Evolutionary conservation across 2,797 vertebrate species (phyloP), one percentile per base, ranked within the genome.

Genomic region (Neoniphon sammara): DNA sequence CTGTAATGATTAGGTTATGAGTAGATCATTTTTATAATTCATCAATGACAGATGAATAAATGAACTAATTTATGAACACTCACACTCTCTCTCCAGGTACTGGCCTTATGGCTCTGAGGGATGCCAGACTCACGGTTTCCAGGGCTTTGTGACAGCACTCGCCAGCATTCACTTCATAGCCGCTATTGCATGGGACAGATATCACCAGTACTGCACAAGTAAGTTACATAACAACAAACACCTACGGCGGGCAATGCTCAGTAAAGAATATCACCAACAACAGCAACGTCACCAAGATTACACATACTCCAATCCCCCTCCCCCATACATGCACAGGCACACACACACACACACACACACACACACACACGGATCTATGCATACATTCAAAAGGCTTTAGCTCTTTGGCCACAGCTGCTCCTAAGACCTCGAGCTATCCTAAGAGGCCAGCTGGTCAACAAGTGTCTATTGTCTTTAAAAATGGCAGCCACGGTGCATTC

Each of bases 111-210:
- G 97, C 66, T 95, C 96, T 0, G 94, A 97, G 0, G 96, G 97
- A 44, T 99, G 97, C 80, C 97, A 97, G 87, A 94, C 94, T 42
- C 97, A 98, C 9, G 97, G 97, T 31, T 99, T 98, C 91, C 97
- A 98, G 50, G 98, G 98, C 18, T 99, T 98, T 73, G 5, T 93
- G 69, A 95, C 94, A 0, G 96, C 96, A 0, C 85, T 98, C 21
- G 95, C 97, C 87, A 98, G 98, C 92, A 96, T 99, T 65, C 89
- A 96, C 88, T 94, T 97, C 81, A 94, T 95, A 0, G 96, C 96
- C 5, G 96, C 97, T 0, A 91, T 98, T 0, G 97, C 97, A 61
- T 99, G 97, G 97, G 97, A 98, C 82, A 95, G 96, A 87, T 97
- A 97, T 62, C 96, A 97, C 83, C 95, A 97, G 70, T 95, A 97